Percentiles rank a stretch among this genome's conserved stretches.
Conservation (phyloP, 2,797 vertebrate species). For the Avahi laniger region DNA sequence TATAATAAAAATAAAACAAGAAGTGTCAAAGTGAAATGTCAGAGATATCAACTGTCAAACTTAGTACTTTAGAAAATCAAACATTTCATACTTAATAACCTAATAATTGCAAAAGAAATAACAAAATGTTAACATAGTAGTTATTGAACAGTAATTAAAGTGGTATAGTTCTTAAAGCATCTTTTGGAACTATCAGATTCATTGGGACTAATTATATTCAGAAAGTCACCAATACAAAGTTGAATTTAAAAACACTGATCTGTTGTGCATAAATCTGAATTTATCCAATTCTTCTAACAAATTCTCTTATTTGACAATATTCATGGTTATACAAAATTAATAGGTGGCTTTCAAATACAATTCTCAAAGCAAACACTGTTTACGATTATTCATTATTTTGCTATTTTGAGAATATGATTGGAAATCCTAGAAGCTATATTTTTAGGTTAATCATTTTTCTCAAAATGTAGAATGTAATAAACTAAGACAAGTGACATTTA, state of each 20-base stretch:
- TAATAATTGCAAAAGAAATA: conserved; percentile 47
- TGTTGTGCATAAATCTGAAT: neutral
- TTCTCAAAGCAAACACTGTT: neutral
- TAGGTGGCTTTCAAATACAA: neutral
- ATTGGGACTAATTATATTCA: conserved; percentile 32
- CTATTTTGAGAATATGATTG: neutral
- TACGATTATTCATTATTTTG: neutral
- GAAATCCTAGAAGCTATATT: neutral
- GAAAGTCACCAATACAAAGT: conserved; percentile 2
- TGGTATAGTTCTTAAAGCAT: neutral
- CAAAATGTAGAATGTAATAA: neutral
- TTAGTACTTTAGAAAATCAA: too few relatives aligned
- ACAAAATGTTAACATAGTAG: neutral
- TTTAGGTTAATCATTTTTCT: neutral
- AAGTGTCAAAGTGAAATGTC: too few relatives aligned
- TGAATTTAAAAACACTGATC: conserved; percentile 6
- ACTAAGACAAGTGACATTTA: neutral
- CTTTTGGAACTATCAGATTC: neutral
- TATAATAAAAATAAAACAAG: too few relatives aligned
- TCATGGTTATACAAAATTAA: neutral
- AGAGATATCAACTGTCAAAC: too few relatives aligned
- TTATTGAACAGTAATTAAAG: conserved; percentile 33
- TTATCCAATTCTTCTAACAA: neutral
- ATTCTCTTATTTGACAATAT: neutral
- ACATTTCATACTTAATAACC: neutral